These are phyloP conservation scores for Phoebastria nigripes DNA, from an alignment of 2,797 vertebrate species.

Conservation along the genomic window DNA sequence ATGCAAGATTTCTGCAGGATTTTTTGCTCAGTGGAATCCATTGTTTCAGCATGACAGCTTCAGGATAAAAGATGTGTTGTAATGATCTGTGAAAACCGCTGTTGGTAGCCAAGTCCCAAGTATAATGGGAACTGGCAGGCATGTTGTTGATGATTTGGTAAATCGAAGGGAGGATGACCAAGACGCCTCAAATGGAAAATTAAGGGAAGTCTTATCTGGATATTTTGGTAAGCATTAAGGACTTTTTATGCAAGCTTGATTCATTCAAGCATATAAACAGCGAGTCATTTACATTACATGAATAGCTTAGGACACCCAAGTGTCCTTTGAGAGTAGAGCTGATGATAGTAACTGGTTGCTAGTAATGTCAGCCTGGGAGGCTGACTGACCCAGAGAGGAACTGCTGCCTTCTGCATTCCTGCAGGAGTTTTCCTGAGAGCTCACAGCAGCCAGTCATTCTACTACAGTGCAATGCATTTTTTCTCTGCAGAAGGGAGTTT, in stretches of 20 bases:
- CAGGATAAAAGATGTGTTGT: neutral
- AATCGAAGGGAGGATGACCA: neutral
- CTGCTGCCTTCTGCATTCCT: neutral
- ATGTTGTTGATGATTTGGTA: neutral
- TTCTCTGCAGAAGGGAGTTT: neutral
- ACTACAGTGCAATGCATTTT: rapidly evolving
- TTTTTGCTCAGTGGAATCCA: neutral
- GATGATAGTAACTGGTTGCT: neutral
- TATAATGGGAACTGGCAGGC: neutral
- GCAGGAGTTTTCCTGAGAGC: neutral
- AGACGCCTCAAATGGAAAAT: neutral
- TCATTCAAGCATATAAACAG: neutral
- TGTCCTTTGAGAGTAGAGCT: neutral
- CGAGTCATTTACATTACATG: neutral
- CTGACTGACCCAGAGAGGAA: neutral
- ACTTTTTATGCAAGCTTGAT: neutral
- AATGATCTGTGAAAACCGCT: neutral
- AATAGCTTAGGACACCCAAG: neutral
- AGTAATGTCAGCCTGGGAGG: neutral
- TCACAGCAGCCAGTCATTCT: neutral
- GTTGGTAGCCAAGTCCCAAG: neutral
- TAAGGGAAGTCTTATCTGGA: neutral
- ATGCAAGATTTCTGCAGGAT: neutral
- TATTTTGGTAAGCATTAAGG: neutral
- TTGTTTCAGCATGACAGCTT: neutral